A percentile compares a stretch with the other conserved stretches of the same genome.
Evolutionary conservation across 2,888 invertebrate species (phyloP).

Genomic region (Sympetrum striolatum): DNA sequence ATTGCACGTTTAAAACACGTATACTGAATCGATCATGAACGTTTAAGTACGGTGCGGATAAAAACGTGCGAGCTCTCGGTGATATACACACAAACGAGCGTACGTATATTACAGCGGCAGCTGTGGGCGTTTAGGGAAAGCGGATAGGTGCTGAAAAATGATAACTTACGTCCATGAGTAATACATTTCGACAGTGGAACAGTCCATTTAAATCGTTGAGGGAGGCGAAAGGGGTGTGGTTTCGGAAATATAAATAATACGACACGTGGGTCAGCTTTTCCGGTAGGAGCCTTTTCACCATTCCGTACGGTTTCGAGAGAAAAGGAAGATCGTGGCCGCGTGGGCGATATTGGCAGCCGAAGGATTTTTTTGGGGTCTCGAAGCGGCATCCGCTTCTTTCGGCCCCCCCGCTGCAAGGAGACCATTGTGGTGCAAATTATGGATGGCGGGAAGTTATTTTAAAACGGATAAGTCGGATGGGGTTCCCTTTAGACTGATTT

Average conservation of each 20-base stretch:
- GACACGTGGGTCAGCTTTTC: background rate
- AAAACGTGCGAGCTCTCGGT: background rate
- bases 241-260: background rate
- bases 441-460: background rate
- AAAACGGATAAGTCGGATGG: background rate
- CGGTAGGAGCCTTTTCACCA: background rate
- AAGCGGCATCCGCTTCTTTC: background rate
- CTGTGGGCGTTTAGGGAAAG: background rate
- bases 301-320: background rate
- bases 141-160: conserved; percentile 3
- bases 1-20: no score
- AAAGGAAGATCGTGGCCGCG: background rate
- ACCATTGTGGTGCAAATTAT: background rate
- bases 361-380: background rate
- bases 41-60: no score
- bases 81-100: background rate
- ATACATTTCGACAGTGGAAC: conserved; percentile 3
- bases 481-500: background rate
- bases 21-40: no score
- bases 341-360: background rate
- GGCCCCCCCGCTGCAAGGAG: background rate
- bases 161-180: background rate
- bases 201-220: background rate
- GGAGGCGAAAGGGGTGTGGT: background rate
- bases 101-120: background rate